Evolutionary conservation across 2,113 vertebrate genomes (phyloP).

Genomic region (Pavo muticus): DNA sequence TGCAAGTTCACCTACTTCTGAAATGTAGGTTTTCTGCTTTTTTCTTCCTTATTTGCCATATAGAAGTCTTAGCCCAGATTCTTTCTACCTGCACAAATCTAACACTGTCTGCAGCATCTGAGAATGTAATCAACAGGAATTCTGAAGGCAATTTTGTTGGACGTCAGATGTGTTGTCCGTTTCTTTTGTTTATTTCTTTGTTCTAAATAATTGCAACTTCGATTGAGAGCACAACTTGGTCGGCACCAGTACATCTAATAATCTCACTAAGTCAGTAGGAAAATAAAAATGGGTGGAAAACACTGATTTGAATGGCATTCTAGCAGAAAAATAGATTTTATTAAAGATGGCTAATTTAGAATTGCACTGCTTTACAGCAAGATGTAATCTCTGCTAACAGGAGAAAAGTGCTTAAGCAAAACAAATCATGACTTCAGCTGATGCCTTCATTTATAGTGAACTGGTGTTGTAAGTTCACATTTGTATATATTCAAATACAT

Average conservation of each 20-base stretch:
- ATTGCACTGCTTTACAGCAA: neutral
- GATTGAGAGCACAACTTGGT: neutral
- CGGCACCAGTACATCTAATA: neutral
- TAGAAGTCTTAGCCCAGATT: neutral
- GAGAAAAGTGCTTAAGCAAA: neutral
- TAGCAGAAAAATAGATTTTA: neutral
- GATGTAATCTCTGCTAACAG: neutral
- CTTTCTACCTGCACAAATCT: neutral
- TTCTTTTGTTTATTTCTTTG: neutral
- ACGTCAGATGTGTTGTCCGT: neutral
- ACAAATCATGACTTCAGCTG: neutral
- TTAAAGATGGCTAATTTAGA: neutral
- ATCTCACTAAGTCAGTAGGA: neutral
- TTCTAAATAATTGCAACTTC: neutral
- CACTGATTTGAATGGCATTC: neutral
- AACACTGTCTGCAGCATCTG: too few species aligned
- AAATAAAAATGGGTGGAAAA: slow-evolving; percentile 17
- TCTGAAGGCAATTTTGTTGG: neutral
- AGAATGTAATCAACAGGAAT: neutral
- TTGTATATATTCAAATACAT: neutral
- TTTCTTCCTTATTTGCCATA: neutral
- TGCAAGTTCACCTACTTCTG: neutral
- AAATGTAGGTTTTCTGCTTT: neutral
- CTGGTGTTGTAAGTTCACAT: neutral
- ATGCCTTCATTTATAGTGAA: neutral